A percentile compares a stretch with the other conserved stretches of the same genome.
These are phyloP conservation scores for Pachyramphus minor DNA, from an alignment of 2,113 vertebrate species.

Conservation along the genomic window DNA sequence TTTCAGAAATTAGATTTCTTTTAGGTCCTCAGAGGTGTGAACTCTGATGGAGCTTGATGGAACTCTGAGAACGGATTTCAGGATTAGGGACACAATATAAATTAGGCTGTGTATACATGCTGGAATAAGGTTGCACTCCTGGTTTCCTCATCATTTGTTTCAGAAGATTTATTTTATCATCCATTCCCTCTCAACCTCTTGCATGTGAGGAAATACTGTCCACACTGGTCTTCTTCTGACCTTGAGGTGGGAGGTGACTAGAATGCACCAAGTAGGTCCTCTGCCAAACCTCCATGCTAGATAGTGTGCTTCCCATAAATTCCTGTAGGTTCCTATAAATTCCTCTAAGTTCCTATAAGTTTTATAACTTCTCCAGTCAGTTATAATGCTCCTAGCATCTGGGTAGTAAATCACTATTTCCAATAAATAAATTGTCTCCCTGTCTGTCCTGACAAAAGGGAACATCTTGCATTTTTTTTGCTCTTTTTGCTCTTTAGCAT, in stretches of 20 bases:
- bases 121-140: not conserved
- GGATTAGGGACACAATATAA: not conserved
- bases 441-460: not conserved
- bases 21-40: not conserved
- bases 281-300: not conserved
- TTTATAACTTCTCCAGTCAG: not conserved
- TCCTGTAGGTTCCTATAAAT: not conserved
- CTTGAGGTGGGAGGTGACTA: not conserved
- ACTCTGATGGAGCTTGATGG: not conserved
- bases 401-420: not conserved
- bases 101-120: not conserved
- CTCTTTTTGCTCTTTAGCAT: not conserved
- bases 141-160: not conserved
- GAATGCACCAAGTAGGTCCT: not conserved
- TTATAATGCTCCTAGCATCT: not conserved
- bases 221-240: not conserved
- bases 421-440: not conserved
- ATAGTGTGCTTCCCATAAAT: not conserved
- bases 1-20: not conserved
- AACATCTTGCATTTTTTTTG: not conserved
- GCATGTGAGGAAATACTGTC: not conserved
- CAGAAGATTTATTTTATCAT: not conserved
- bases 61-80: not conserved
- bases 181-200: fast-evolving
- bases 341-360: not conserved